Conservation (phyloP, 2,113 vertebrate genomes). For the Bos indicus region DNA sequence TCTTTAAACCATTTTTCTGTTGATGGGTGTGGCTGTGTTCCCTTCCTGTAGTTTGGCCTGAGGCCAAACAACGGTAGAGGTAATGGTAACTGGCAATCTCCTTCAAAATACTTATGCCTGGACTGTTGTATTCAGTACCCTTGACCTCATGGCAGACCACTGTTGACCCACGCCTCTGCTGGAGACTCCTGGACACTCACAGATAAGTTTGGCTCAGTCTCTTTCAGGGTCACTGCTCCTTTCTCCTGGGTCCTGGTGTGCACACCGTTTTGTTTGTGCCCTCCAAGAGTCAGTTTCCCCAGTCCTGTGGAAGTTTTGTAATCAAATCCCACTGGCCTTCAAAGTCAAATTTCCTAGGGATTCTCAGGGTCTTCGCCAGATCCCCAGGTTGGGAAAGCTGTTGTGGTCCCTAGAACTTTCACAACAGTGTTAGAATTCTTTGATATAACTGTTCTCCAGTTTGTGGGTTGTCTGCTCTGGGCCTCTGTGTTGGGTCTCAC, state of each 20-base stretch:
- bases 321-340: not conserved
- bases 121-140: not conserved
- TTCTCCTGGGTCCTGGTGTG: not conserved
- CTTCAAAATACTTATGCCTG: not conserved
- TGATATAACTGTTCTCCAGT: not conserved
- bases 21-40: not conserved
- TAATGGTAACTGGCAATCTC: not conserved
- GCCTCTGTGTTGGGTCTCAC: not conserved
- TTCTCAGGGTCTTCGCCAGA: not conserved
- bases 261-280: not conserved
- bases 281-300: not conserved
- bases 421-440: not conserved
- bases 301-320: not conserved
- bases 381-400: not conserved
- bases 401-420: not conserved
- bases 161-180: not conserved
- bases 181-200: not conserved
- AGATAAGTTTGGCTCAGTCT: not conserved
- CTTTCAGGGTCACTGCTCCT: not conserved
- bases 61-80: not conserved
- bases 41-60: not conserved
- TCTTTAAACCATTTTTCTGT: not conserved
- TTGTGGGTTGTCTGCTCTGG: not conserved
- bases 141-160: not conserved
- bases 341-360: not conserved